Conservation (phyloP, 2,797 vertebrate genomes). For the Manis javanica region DNA sequence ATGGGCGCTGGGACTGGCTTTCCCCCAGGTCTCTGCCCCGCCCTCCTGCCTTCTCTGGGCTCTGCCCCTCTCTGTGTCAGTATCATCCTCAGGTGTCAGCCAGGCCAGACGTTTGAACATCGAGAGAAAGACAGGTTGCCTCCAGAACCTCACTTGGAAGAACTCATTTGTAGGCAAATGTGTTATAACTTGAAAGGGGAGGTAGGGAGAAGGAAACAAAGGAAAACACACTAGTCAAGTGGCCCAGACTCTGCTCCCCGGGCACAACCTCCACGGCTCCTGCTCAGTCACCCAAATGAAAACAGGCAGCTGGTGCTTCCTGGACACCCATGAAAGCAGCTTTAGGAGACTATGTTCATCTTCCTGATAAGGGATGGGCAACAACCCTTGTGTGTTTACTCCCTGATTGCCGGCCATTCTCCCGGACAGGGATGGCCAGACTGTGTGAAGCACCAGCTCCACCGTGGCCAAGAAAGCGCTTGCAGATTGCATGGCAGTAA, state of each 20-base stretch:
- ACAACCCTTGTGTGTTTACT: background rate
- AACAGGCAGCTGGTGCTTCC: background rate
- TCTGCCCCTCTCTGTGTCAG: background rate
- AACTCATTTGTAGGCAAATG: background rate
- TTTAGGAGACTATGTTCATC: background rate
- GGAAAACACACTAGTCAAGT: background rate
- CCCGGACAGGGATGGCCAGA: background rate
- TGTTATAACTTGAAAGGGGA: background rate
- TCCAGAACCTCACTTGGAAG: background rate
- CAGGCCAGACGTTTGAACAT: background rate
- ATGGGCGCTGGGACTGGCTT: background rate
- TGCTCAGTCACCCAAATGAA: background rate
- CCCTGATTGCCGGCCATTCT: background rate
- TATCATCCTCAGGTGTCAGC: background rate
- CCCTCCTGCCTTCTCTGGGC: background rate
- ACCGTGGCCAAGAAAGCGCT: background rate
- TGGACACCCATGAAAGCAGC: background rate
- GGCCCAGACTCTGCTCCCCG: background rate
- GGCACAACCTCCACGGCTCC: no score
- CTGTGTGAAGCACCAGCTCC: background rate
- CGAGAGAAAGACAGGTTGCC: background rate
- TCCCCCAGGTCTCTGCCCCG: background rate
- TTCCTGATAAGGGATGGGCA: rapidly evolving
- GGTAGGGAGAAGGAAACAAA: background rate
- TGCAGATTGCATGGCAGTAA: background rate